phyloP scores from a whole-genome alignment of 2,113 vertebrate species.

The Amphilophus citrinellus region DNA sequence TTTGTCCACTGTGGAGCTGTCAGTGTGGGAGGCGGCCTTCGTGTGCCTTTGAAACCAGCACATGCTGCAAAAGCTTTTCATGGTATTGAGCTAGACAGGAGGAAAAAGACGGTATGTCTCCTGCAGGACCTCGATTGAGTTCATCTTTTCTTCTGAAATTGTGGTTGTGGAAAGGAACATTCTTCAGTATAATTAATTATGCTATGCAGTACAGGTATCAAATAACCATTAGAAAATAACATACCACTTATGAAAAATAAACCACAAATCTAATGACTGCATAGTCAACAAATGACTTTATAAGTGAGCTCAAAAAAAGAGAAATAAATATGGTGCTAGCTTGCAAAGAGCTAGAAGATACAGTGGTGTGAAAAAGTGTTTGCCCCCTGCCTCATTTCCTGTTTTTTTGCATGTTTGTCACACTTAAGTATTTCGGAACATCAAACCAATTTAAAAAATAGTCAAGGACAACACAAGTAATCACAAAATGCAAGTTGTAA shows the following conservation, averaged over 20 bases:
- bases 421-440: too few relatives aligned
- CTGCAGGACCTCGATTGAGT: conserved; percentile 46
- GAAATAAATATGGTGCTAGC: not conserved
- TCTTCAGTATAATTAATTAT: conserved; percentile 27
- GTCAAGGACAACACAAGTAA: too few relatives aligned
- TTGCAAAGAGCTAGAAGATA: not conserved
- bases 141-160: conserved; percentile 55
- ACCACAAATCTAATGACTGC: not conserved
- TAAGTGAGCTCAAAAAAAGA: not conserved
- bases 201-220: conserved; percentile 21
- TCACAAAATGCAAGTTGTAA: too few relatives aligned
- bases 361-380: too few relatives aligned
- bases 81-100: conserved; percentile 12
- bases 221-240: conserved; percentile 6
- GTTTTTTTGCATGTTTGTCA: too few relatives aligned
- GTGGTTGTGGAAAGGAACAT: conserved; percentile 46
- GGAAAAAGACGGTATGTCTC: conserved; percentile 21
- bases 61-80: conserved; percentile 58
- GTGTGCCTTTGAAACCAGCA: conserved; percentile 46
- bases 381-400: too few relatives aligned
- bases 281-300: not conserved
- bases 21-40: conserved; percentile 62
- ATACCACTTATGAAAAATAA: not conserved
- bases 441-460: too few relatives aligned
- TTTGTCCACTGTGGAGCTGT: conserved; percentile 1